Evolutionary conservation across 2,797 vertebrate genomes (phyloP).

Genomic region (Spheniscus humboldti): DNA sequence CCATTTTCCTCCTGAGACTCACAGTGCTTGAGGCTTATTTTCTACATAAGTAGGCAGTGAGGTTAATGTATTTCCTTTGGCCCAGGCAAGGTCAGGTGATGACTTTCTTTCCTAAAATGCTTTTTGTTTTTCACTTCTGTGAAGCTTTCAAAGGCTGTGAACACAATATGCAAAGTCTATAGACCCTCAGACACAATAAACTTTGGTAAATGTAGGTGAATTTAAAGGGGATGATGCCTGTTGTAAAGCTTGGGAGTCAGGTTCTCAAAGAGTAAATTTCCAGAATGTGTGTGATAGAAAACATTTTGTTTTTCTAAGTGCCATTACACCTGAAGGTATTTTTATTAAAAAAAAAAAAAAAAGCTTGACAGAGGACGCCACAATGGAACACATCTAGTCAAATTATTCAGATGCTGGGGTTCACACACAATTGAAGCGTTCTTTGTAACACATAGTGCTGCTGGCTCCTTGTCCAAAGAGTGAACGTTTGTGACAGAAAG

Average conservation of each 20-base stretch:
- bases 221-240: not conserved
- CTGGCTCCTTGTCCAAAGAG: not conserved
- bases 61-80: not conserved
- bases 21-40: not conserved
- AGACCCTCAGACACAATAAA: not conserved
- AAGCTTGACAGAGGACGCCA: not conserved
- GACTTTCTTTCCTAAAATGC: not conserved
- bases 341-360: not conserved
- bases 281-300: not conserved
- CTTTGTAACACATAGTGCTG: not conserved
- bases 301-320: not conserved
- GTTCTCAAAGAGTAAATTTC: not conserved
- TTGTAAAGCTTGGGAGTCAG: not conserved
- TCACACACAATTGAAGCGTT: fast-evolving
- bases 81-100: not conserved
- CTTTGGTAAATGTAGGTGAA: not conserved
- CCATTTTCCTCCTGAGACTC: not conserved
- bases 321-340: not conserved
- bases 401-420: not conserved
- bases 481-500: not conserved
- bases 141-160: not conserved
- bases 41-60: not conserved
- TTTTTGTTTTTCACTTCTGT: not conserved
- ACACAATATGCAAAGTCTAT: not conserved
- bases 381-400: not conserved